These are phyloP conservation scores for Mus spicilegus DNA, from an alignment of 2,113 vertebrate genomes.

Conservation along the genomic window DNA sequence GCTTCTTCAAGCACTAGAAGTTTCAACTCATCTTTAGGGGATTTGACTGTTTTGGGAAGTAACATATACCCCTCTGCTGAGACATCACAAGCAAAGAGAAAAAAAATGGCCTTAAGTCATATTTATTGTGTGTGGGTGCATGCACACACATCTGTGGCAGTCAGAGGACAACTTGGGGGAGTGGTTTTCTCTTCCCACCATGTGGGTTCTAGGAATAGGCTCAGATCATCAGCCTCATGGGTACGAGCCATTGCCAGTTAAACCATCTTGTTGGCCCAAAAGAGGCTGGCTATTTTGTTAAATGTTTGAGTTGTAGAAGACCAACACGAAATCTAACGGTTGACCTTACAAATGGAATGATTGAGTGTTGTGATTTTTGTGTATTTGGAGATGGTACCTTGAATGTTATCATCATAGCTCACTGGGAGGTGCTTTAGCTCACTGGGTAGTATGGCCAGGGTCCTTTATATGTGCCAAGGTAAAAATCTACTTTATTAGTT, in stretches of 20 bases:
- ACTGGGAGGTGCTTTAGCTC: not conserved
- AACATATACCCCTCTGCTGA: not conserved
- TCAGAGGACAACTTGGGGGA: not conserved
- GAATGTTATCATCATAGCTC: not conserved
- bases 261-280: not conserved
- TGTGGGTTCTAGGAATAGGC: not conserved
- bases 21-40: not conserved
- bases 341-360: not conserved
- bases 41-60: not conserved
- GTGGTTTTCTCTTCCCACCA: not conserved
- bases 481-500: not conserved
- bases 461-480: not conserved
- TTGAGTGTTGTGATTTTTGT: not conserved
- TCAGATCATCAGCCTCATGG: not conserved
- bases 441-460: not conserved
- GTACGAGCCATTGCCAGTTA: not conserved
- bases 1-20: not conserved
- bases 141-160: not conserved
- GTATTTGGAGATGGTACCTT: not conserved
- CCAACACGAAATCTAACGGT: not conserved
- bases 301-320: not conserved
- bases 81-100: not conserved
- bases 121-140: not conserved
- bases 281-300: not conserved
- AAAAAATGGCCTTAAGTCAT: not conserved